Base-by-base conservation (phyloP, 2,888 invertebrate genomes). In the Oxytorus armatus region DNA sequence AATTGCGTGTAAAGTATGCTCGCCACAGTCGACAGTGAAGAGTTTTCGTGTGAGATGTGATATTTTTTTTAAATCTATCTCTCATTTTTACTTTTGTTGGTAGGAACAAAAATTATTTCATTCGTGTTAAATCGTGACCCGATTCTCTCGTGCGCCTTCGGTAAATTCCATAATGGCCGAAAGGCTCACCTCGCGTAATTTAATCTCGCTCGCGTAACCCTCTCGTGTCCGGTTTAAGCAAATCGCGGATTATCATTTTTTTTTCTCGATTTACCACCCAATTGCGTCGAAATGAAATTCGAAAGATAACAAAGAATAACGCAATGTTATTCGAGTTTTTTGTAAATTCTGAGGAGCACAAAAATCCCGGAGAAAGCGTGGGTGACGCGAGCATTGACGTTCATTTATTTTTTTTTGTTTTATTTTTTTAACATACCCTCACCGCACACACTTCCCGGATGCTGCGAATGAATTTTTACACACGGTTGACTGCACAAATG, bases 111-210 rank as follows among this genome's bases (percentile, higher is more conserved):
- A 42, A 18, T 29, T 5, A 2, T 25, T 65, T 7, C 21, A 11
- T 16, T 5, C 23, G 18, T 39, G 5, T 39, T 49, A 44, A 39
- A 33, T 36, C 33, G 65, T 51, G 55, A 42, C 53, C 68, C 47
- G 39, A 68, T 73, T 61, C 42, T 51, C 33, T 39, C 3, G 3
- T 42, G 59, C 36, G 74, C 47, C 36, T 39, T 59, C 72, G 73
- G 11, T 36, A 44, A 33, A 53, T 70, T 65, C 79, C 69, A 42
- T 70, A 69, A 79, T 79, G 79, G 79, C 79, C 69, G 79, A 79
- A 65, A 59, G 55, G 65, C 23, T 49, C 51, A 39, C 49, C 3
- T 29, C 5, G 29, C 21, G 8, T 16, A n/a, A n/a, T n/a, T n/a
- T n/a, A n/a, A n/a, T 33, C 57, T 29, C 57, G 44, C 21, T 29